Evolutionary conservation across 2,888 invertebrate species (phyloP).

Genomic region (Ptychoptera contaminata): DNA sequence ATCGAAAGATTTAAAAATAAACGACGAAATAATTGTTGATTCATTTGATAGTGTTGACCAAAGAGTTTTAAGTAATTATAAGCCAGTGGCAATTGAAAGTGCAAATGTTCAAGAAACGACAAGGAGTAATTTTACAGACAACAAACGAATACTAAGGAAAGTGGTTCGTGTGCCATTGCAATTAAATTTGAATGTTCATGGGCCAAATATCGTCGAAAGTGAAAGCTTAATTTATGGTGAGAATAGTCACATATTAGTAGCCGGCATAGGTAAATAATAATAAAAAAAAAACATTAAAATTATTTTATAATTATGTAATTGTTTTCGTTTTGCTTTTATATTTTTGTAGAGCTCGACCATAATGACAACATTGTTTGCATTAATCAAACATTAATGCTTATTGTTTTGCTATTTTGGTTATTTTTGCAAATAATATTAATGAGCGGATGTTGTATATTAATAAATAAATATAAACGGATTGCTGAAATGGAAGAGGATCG

Average conservation of each 20-base stretch:
- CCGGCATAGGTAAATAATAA: slow-evolving; percentile 34
- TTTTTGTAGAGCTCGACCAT: slow-evolving; percentile 7
- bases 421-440: slow-evolving; percentile 40
- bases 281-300: not conserved
- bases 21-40: not conserved
- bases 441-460: slow-evolving; percentile 35
- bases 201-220: slow-evolving; percentile 36
- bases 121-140: slow-evolving; percentile 2
- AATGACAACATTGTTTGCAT: slow-evolving; percentile 36
- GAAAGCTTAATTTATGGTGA: slow-evolving; percentile 50
- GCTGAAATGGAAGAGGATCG: slow-evolving; percentile 32
- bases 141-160: not conserved
- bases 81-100: not conserved
- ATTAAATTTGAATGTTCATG: slow-evolving; percentile 39
- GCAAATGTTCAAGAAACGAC: not conserved
- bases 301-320: not conserved
- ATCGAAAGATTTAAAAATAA: not conserved
- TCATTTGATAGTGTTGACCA: not conserved
- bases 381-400: slow-evolving; percentile 47
- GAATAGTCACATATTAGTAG: slow-evolving; percentile 37
- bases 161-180: slow-evolving; percentile 34
- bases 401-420: slow-evolving; percentile 43
- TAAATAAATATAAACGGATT: slow-evolving; percentile 36
- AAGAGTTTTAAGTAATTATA: slow-evolving; percentile 2
- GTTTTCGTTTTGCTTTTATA: too few species aligned